Evolutionary conservation across 2,797 vertebrate species (phyloP).

Genomic region (Xerus rutilus): DNA sequence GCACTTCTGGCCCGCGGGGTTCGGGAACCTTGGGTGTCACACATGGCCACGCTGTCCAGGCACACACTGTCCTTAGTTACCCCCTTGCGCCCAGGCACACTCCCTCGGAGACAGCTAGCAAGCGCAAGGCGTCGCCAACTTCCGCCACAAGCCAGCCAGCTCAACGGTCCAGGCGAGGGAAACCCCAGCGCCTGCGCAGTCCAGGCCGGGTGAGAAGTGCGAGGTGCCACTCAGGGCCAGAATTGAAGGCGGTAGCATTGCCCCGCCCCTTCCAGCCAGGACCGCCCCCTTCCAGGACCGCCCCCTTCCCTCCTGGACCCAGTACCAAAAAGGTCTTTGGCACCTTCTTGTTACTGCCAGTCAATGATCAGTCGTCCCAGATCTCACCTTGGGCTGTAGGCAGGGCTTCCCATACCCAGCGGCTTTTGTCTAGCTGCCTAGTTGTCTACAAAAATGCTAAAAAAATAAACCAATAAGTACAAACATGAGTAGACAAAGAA

Average conservation of each 20-base stretch:
- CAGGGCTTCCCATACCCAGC: not conserved
- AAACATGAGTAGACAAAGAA: constrained; percentile 68
- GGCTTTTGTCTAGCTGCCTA: constrained; percentile 45
- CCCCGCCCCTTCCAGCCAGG: not conserved
- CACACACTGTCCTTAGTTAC: not conserved
- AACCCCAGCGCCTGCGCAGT: not conserved
- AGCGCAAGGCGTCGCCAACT: not conserved
- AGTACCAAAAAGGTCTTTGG: too few relatives aligned
- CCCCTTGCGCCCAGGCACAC: not conserved
- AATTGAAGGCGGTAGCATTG: rapidly evolving
- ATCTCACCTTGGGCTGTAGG: not conserved
- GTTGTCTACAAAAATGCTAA: constrained; percentile 35
- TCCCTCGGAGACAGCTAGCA: rapidly evolving
- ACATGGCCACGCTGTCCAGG: not conserved
- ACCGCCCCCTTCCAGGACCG: not conserved
- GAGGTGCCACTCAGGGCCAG: too few relatives aligned
- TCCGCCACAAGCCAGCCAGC: rapidly evolving
- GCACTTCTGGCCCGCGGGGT: rapidly evolving
- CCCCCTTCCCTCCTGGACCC: not conserved
- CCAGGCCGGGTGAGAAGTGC: rapidly evolving
- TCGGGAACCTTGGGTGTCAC: not conserved
- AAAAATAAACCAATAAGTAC: constrained; percentile 68
- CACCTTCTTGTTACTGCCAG: rapidly evolving
- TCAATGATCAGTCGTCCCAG: not conserved
- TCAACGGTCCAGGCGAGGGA: rapidly evolving